Evolutionary conservation across 2,888 invertebrate species (phyloP).

Genomic region (Neria commutata): DNA sequence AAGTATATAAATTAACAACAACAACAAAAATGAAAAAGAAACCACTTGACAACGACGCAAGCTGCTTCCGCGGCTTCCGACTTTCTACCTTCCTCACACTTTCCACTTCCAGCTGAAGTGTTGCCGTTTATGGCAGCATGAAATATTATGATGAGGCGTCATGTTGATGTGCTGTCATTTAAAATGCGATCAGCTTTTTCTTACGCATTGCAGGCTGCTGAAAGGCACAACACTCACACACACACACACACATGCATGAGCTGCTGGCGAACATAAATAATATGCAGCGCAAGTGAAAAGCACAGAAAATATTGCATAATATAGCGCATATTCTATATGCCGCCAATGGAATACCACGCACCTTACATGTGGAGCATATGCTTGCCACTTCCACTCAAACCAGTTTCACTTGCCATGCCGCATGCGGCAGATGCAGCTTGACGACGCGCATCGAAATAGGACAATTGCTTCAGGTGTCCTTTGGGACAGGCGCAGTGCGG

Average conservation of each 20-base stretch:
- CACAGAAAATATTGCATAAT: conserved; percentile 41
- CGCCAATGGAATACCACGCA: neutral
- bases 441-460: neutral
- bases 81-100: too few relatives aligned
- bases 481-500: neutral
- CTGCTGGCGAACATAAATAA: neutral
- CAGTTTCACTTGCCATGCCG: conserved; percentile 32
- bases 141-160: neutral
- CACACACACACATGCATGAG: neutral
- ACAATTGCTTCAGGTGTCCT: conserved; percentile 2
- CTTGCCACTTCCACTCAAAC: conserved; percentile 28
- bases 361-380: neutral
- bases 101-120: neutral
- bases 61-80: too few relatives aligned
- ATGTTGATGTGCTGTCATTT: neutral
- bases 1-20: too few relatives aligned
- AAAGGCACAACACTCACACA: neutral
- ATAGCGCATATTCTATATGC: conserved; percentile 21
- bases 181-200: neutral
- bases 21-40: neutral
- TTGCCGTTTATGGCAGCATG: too few relatives aligned
- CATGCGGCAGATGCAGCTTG: conserved; percentile 1
- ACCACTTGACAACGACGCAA: neutral
- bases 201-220: too few relatives aligned
- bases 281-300: conserved; percentile 9